These are phyloP conservation scores for Acrocera orbiculus DNA, from an alignment of 2,888 invertebrate genomes.

Conservation along the genomic window DNA sequence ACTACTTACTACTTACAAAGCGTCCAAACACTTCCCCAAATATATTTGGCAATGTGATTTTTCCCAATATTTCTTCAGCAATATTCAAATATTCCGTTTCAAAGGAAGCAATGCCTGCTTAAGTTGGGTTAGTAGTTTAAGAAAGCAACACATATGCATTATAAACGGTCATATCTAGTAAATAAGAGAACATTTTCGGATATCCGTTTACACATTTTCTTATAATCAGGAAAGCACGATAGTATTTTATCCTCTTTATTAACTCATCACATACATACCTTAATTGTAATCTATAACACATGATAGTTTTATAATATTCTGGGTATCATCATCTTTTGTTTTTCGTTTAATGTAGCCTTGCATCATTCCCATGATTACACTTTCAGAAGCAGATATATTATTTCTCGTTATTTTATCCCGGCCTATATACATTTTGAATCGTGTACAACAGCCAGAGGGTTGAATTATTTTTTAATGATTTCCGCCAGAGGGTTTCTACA, in stretches of 20 bases:
- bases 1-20: too few relatives aligned
- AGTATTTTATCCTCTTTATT: too few relatives aligned
- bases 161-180: too few relatives aligned
- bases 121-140: neutral
- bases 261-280: too few relatives aligned
- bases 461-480: too few relatives aligned
- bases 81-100: neutral
- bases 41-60: neutral
- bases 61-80: neutral
- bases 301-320: neutral
- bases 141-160: neutral
- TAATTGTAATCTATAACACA: too few relatives aligned
- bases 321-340: neutral
- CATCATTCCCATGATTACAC: neutral
- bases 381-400: neutral
- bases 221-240: too few relatives aligned
- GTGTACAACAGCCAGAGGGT: neutral
- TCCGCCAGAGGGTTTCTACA: too few relatives aligned
- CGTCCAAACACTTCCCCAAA: neutral
- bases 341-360: constrained; percentile 1
- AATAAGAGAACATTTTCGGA: too few relatives aligned
- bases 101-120: neutral
- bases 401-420: neutral
- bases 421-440: neutral
- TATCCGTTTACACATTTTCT: too few relatives aligned